Percentiles rank a stretch among this genome's conserved stretches.
Evolutionary conservation across 1,140 invertebrate genomes (phyloP).

Genomic region (Limonius californicus): DNA sequence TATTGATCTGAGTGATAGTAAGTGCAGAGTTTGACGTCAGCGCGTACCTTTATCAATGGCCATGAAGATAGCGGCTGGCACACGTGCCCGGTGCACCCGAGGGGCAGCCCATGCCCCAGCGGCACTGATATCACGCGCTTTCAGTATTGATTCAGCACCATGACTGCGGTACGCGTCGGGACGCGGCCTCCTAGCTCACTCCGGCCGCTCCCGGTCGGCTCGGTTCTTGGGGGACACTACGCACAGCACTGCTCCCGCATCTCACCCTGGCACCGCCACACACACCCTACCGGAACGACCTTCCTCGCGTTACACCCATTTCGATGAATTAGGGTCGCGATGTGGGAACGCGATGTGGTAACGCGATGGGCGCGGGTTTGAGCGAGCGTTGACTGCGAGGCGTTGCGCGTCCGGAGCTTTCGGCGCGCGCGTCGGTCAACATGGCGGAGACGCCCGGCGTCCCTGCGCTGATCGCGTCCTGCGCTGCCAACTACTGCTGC

Average conservation of each 20-base stretch:
- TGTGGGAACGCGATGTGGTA: conserved; percentile 5
- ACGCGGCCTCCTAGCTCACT: conserved; percentile 17
- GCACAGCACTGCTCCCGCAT: conserved; percentile 14
- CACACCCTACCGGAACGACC: conserved; percentile 1
- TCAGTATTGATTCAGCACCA: conserved; percentile 18
- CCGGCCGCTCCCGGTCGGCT: conserved; percentile 17
- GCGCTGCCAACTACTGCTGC: neutral
- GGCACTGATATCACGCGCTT: conserved; percentile 9
- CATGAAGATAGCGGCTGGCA: conserved; percentile 44
- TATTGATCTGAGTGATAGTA: conserved; percentile 21
- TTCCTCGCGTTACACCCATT: conserved; percentile 31
- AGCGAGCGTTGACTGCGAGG: conserved; percentile 25
- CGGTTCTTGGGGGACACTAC: neutral
- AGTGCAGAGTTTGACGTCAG: conserved; percentile 35
- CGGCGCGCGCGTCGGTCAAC: conserved; percentile 1
- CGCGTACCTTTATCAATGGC: conserved; percentile 47
- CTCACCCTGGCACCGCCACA: neutral
- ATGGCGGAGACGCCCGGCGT: conserved; percentile 18
- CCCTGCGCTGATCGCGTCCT: conserved; percentile 19
- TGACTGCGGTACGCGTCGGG: neutral
- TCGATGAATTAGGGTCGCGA: conserved; percentile 14
- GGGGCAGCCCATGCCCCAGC: conserved; percentile 29
- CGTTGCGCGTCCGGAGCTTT: conserved; percentile 22
- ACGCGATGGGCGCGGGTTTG: conserved; percentile 27
- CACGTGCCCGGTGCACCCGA: conserved; percentile 40